These are phyloP conservation scores for Plutella xylostella DNA, from an alignment of 2,888 invertebrate genomes.

Conservation along the genomic window DNA sequence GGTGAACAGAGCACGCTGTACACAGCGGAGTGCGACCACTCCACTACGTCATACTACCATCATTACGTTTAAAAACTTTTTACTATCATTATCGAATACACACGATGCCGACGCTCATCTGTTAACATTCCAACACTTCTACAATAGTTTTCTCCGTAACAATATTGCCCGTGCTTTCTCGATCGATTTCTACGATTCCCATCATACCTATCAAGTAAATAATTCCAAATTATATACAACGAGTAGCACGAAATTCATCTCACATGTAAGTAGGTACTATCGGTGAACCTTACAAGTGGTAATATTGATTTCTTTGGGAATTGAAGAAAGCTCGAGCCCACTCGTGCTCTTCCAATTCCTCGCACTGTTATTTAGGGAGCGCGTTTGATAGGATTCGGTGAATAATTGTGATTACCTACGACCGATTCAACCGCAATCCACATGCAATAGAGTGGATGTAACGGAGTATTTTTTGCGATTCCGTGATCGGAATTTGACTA, in stretches of 20 bases:
- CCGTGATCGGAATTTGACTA: no score
- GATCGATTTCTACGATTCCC: constrained; percentile 8
- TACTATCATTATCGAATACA: constrained; percentile 5
- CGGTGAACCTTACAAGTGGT: not conserved
- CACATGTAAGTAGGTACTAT: not conserved
- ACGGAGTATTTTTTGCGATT: constrained; percentile 43
- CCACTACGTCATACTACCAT: not conserved
- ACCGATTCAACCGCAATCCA: constrained; percentile 41
- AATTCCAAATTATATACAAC: constrained; percentile 26
- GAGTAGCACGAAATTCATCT: constrained; percentile 26
- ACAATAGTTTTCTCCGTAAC: constrained; percentile 1
- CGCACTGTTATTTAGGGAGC: constrained; percentile 8
- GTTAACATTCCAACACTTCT: not conserved
- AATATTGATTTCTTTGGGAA: not conserved
- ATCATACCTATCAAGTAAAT: not conserved
- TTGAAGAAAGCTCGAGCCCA: constrained; percentile 2
- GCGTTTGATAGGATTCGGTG: constrained; percentile 16
- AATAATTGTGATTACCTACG: constrained; percentile 41
- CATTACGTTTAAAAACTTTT: not conserved
- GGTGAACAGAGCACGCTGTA: no score
- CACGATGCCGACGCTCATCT: not conserved
- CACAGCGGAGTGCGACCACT: no score
- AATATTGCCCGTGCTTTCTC: constrained; percentile 3
- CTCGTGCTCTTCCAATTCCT: not conserved
- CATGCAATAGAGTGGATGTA: constrained; percentile 27